Evolutionary conservation across 2,113 vertebrate genomes (phyloP).

Genomic region (Nipponia nippon): DNA sequence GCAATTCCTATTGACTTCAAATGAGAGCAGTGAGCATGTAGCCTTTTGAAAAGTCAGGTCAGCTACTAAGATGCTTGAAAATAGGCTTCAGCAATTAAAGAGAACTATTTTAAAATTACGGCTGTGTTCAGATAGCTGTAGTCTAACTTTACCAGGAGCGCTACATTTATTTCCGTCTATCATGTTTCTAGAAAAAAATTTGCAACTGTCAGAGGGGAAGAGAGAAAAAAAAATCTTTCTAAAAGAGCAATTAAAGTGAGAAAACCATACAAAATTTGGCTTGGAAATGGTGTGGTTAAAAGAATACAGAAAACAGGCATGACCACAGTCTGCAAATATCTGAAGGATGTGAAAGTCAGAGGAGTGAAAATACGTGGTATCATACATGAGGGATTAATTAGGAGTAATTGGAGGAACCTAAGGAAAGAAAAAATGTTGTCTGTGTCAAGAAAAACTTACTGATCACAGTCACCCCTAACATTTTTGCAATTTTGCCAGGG

Average conservation of each 20-base stretch:
- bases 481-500: neutral
- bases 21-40: neutral
- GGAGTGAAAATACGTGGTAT: neutral
- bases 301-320: neutral
- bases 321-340: neutral
- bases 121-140: neutral
- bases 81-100: neutral
- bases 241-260: neutral
- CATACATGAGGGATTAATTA: slow-evolving; percentile 1
- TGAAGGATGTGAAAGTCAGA: neutral
- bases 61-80: neutral
- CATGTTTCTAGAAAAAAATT: neutral
- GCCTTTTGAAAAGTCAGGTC: neutral
- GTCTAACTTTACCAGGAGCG: neutral
- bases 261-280: neutral
- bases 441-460: neutral
- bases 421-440: neutral
- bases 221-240: neutral
- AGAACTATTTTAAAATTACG: neutral
- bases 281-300: neutral
- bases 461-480: neutral
- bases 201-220: neutral
- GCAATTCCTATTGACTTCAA: neutral
- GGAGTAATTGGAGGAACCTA: neutral
- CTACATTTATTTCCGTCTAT: neutral